A percentile compares a stretch with the other conserved stretches of the same genome.
These are phyloP conservation scores for Empidonax alnorum DNA, from an alignment of 2,113 vertebrate species.

Conservation along the genomic window DNA sequence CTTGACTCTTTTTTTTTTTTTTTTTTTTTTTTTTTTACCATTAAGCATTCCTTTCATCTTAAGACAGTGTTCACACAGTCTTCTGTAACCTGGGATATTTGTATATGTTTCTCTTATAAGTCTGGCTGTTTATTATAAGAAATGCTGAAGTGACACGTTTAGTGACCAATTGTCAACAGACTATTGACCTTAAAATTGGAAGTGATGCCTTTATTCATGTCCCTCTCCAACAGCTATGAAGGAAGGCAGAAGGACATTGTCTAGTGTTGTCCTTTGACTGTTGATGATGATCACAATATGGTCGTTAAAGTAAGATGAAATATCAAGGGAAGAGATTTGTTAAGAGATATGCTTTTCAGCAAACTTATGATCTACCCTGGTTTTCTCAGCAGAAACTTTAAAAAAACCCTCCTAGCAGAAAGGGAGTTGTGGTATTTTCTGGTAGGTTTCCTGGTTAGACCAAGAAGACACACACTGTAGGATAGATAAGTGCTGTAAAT, in stretches of 20 bases:
- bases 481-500: not conserved
- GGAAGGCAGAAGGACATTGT: not conserved
- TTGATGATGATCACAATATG: not conserved
- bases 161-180: not conserved
- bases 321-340: not conserved
- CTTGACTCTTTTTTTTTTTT: not conserved
- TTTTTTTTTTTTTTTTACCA: not conserved
- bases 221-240: not conserved
- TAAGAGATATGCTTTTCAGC: not conserved
- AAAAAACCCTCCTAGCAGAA: not conserved
- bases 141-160: not conserved
- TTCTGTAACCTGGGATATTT: not conserved
- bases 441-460: not conserved
- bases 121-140: not conserved
- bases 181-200: not conserved
- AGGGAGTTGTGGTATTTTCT: not conserved
- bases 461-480: not conserved
- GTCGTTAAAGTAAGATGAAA: rapidly evolving
- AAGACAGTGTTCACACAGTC: not conserved
- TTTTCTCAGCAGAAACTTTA: not conserved
- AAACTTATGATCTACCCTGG: not conserved
- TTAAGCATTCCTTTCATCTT: not conserved
- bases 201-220: not conserved
- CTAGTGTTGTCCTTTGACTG: not conserved
- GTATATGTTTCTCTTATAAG: not conserved